A percentile compares a stretch with the other conserved stretches of the same genome.
Evolutionary conservation across 2,797 vertebrate genomes (phyloP).

Genomic region (Moxostoma hubbsi): DNA sequence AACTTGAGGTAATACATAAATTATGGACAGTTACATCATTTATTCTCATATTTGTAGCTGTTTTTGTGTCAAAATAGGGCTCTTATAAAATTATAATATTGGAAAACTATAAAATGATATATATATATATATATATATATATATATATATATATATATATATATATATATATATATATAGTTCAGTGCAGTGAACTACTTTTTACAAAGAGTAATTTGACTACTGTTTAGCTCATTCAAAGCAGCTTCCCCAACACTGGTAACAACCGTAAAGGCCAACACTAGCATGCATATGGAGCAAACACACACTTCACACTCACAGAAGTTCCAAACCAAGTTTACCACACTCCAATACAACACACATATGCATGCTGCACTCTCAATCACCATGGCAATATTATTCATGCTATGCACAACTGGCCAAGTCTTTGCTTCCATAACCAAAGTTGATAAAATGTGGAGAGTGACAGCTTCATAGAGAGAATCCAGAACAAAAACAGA

Average conservation of each 20-base stretch:
- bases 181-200: too few relatives aligned
- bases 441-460: constrained; percentile 2
- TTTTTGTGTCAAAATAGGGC: too few relatives aligned
- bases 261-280: background rate
- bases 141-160: too few relatives aligned
- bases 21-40: too few relatives aligned
- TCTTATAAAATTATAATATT: too few relatives aligned
- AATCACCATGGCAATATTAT: background rate
- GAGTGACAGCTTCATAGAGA: constrained; percentile 16
- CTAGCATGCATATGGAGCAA: constrained; percentile 13
- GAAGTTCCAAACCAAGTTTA: background rate
- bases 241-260: background rate
- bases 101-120: too few relatives aligned
- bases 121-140: too few relatives aligned
- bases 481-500: background rate
- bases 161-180: too few relatives aligned
- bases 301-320: background rate
- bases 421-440: background rate
- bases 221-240: too few relatives aligned
- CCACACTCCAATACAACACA: constrained; percentile 7
- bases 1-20: too few relatives aligned
- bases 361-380: constrained; percentile 1
- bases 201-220: too few relatives aligned
- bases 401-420: constrained; percentile 11
- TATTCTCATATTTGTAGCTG: too few relatives aligned